Conservation (phyloP, 1,140 invertebrate genomes). For the Calephelis nemesis region DNA sequence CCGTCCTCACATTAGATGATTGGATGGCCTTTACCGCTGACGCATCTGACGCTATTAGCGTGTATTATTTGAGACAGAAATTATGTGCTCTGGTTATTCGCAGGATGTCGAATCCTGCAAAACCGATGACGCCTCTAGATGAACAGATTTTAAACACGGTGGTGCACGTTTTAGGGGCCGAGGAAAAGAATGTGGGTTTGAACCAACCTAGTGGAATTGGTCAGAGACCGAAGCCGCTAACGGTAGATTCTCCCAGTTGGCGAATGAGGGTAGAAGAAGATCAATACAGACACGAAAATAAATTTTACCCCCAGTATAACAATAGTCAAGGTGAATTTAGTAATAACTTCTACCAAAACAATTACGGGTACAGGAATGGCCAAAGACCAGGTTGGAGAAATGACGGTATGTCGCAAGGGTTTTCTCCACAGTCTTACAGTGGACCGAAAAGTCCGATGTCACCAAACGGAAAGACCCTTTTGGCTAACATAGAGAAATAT, state of each 20-base stretch:
- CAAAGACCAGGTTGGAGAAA: constrained; percentile 46
- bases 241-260: constrained; percentile 73
- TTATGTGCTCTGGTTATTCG: constrained; percentile 88
- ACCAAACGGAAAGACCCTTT: constrained; percentile 54
- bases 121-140: constrained; percentile 83
- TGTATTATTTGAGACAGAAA: constrained; percentile 87
- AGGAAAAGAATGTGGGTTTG: constrained; percentile 86
- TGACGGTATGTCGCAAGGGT: constrained; percentile 45
- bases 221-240: constrained; percentile 85
- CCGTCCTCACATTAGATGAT: constrained; percentile 83
- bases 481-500: constrained; percentile 71
- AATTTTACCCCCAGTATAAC: constrained; percentile 45
- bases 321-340: constrained; percentile 39
- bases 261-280: constrained; percentile 48
- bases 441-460: constrained; percentile 60
- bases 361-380: constrained; percentile 46
- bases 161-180: constrained; percentile 84
- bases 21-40: constrained; percentile 89
- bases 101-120: constrained; percentile 85
- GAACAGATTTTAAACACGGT: constrained; percentile 86
- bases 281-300: constrained; percentile 46
- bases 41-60: constrained; percentile 83
- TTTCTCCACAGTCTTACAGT: constrained; percentile 45
- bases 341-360: constrained; percentile 47
- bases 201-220: constrained; percentile 88